Percentiles rank a stretch among this genome's conserved stretches.
phyloP scores from a whole-genome alignment of 1,140 invertebrate species.

The Drosophila micromelanica region DNA sequence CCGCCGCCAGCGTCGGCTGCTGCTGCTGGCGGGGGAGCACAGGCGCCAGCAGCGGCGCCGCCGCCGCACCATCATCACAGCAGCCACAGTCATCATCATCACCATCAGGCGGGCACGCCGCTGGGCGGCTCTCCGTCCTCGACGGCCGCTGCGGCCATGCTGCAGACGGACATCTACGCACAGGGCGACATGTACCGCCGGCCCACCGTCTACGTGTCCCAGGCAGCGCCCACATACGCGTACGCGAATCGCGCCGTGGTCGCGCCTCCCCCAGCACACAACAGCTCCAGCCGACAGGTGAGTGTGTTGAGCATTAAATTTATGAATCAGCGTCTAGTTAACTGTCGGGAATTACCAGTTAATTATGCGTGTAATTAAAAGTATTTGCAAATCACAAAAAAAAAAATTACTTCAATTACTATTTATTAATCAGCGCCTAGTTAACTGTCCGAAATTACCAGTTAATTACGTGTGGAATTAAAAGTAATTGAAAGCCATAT shows the following conservation, averaged over 20 bases:
- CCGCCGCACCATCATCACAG: constrained; percentile 48
- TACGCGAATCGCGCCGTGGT: constrained; percentile 88
- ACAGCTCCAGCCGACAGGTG: constrained; percentile 92
- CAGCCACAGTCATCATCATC: constrained; percentile 63
- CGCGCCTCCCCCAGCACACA: constrained; percentile 93
- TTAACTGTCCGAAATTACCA: no score
- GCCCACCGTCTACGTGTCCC: constrained; percentile 87
- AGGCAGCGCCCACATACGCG: constrained; percentile 79
- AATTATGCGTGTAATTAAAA: background rate
- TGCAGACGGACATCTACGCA: constrained; percentile 86
- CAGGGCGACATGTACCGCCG: constrained; percentile 87
- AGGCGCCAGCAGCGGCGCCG: constrained; percentile 12
- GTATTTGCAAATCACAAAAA: background rate
- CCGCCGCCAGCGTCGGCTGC: constrained; percentile 54
- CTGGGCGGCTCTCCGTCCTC: constrained; percentile 79
- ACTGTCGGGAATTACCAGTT: no score
- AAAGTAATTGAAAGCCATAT: background rate
- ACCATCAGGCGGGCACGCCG: constrained; percentile 82
- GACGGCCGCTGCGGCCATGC: constrained; percentile 84
- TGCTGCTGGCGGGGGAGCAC: constrained; percentile 11
- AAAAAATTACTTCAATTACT: background rate
- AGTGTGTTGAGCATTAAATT: no score
- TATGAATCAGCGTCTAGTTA: no score
- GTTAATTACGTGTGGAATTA: background rate
- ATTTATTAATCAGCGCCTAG: background rate